Evolutionary conservation across 2,113 vertebrate species (phyloP), one percentile per base, ranked within the genome.

Genomic region (Pimephales promelas): DNA sequence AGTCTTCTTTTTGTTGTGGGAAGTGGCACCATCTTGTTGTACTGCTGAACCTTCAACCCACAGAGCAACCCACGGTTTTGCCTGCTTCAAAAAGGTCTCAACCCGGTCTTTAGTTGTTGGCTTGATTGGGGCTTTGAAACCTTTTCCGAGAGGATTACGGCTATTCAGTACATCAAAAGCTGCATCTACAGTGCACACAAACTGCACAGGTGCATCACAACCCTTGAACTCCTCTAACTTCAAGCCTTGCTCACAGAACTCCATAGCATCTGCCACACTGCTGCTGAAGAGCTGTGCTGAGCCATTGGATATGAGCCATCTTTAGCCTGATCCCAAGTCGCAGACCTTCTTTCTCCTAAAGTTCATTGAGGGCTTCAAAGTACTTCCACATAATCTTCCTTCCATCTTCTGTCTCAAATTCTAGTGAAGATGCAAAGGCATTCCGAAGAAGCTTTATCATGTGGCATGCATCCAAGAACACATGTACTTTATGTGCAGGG

Each of bases 301-400:
- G 49, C 83, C 56, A 82, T 8, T 49, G 54, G 31, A 87, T 45
- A 26, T 85, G 79, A 2, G 64, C 66, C 80, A 64, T 64, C 34
- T 28, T 78, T 26, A 87, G 54, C 10, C 68, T 86, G 70, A 84
- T 84, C 4, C 59, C 43, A 24, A 87, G 62, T 7, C 71, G 5
- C 26, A 72, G 43, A 7, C 83, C 78, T 70, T 84, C 86, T 24
- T 56, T 62, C 40, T 84, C 71, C 28, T 85, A 66, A 54, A 85
- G 43, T 78, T 62, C 79, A 18, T 82, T 64, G 6, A 84, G 73
- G 2, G 70, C 81, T 18, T 75, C 81, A 31, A 80, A 28, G 59
- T 80, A 81, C 34, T 80, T 18, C 68, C 82, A 86, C 5, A 26
- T 34, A 14, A 85, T 82, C 34, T 75, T 83, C 9, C 57, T 43